Evolutionary conservation across 2,797 vertebrate species (phyloP).

Genomic region (Buceros bicornis): DNA sequence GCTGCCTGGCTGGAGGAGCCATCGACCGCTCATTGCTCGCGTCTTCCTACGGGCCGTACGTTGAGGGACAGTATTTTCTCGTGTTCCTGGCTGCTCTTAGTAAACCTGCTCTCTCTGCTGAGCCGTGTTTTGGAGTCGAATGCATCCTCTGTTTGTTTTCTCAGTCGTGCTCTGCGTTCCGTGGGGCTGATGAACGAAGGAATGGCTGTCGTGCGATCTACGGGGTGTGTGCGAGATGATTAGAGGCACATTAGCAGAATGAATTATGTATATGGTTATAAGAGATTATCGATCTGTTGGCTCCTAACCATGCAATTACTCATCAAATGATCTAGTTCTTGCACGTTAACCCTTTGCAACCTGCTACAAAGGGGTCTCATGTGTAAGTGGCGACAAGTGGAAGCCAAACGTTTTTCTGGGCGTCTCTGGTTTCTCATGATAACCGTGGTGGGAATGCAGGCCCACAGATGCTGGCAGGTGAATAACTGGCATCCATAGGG

Average conservation of each 20-base stretch:
- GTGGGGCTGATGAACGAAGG: neutral
- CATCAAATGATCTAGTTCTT: neutral
- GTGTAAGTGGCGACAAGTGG: neutral
- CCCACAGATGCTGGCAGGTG: accelerated
- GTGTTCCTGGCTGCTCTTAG: neutral
- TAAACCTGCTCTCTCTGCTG: neutral
- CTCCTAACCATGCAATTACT: conserved; percentile 11
- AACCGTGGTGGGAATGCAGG: neutral
- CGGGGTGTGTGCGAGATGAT: neutral
- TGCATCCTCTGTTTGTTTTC: neutral
- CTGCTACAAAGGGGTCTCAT: accelerated
- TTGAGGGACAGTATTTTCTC: accelerated
- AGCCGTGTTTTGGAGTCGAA: accelerated
- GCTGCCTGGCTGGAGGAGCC: neutral
- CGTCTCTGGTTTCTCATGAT: accelerated
- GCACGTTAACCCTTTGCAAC: neutral
- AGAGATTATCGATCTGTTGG: conserved; percentile 26
- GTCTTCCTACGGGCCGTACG: accelerated
- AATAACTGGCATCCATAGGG: neutral
- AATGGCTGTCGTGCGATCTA: neutral
- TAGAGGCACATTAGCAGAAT: neutral
- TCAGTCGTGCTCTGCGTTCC: neutral
- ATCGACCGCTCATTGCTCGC: accelerated
- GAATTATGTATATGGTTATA: conserved; percentile 3
- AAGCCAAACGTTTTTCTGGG: neutral